These are phyloP conservation scores for Dryadula phaetusa DNA, from an alignment of 2,888 invertebrate species.

Conservation along the genomic window DNA sequence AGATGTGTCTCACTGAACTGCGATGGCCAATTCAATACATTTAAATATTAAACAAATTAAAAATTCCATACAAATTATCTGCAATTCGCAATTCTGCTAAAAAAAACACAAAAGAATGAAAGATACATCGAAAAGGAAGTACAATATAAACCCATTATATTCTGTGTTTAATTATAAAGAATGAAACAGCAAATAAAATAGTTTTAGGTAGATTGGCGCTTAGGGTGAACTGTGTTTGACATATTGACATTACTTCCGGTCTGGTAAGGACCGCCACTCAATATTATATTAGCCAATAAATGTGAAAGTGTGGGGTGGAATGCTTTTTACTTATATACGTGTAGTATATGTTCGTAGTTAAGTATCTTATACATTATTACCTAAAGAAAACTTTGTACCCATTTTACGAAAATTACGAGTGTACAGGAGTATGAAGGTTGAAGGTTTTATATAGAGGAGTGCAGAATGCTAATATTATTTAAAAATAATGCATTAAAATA, in stretches of 20 bases:
- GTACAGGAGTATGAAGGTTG: no score
- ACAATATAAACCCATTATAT: not conserved
- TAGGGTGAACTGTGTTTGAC: constrained; percentile 3
- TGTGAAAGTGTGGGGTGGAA: constrained; percentile 7
- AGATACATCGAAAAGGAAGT: no score
- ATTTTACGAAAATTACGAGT: no score
- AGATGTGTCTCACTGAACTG: no score
- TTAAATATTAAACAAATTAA: no score
- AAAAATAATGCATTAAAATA: no score
- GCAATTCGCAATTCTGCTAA: no score
- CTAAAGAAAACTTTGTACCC: not conserved
- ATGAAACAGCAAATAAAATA: constrained; percentile 12
- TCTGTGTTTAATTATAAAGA: not conserved
- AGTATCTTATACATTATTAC: not conserved
- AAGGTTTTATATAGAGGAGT: no score
- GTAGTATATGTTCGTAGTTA: not conserved
- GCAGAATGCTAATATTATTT: no score
- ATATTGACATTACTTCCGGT: constrained; percentile 20
- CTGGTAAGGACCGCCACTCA: constrained; percentile 16
- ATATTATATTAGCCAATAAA: constrained; percentile 19
- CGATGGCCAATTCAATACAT: no score
- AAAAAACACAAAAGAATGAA: no score
- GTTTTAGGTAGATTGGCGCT: not conserved
- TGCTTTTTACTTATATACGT: not conserved
- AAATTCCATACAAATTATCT: no score